Percentiles rank a stretch among this genome's conserved stretches.
Conservation (phyloP, 2,888 invertebrate genomes). For the Villa cingulata region DNA sequence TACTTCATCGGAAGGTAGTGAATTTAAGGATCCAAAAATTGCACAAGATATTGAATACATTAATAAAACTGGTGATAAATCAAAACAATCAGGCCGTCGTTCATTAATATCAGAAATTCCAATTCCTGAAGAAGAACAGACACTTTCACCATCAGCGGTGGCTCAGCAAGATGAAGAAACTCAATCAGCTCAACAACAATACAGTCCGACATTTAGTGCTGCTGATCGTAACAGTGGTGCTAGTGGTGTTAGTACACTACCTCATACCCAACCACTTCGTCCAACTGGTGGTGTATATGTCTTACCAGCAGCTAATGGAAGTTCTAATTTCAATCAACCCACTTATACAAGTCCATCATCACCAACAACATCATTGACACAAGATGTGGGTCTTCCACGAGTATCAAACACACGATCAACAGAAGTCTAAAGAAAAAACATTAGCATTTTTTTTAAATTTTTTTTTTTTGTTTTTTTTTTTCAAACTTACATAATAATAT, state of each 20-base stretch:
- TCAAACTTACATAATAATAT: too few relatives aligned
- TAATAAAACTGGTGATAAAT: conserved; percentile 37
- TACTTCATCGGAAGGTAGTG: conserved; percentile 44
- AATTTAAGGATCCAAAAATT: conserved; percentile 47
- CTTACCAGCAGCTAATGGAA: conserved; percentile 21
- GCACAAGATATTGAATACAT: conserved; percentile 50
- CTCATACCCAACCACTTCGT: conserved; percentile 6
- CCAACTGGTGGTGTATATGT: conserved; percentile 34
- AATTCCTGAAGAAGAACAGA: conserved; percentile 6
- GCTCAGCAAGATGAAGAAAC: conserved; percentile 24
- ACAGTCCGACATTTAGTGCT: conserved; percentile 35
- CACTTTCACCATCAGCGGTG: conserved; percentile 25
- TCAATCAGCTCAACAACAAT: conserved; percentile 18
- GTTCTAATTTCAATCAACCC: too few relatives aligned
- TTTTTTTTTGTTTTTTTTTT: too few relatives aligned
- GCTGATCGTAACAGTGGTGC: conserved; percentile 29
- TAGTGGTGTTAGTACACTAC: conserved; percentile 24
- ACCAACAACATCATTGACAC: conserved; percentile 22
- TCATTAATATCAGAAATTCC: conserved; percentile 37
- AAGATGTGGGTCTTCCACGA: conserved; percentile 32
- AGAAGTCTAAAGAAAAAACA: conserved; percentile 33
- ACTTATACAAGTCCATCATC: conserved; percentile 6
- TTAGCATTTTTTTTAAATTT: not conserved
- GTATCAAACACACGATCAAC: conserved; percentile 30
- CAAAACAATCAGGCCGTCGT: conserved; percentile 45